Base-by-base conservation (phyloP, 2,797 vertebrate species). In the Lepilemur ruficaudatus region DNA sequence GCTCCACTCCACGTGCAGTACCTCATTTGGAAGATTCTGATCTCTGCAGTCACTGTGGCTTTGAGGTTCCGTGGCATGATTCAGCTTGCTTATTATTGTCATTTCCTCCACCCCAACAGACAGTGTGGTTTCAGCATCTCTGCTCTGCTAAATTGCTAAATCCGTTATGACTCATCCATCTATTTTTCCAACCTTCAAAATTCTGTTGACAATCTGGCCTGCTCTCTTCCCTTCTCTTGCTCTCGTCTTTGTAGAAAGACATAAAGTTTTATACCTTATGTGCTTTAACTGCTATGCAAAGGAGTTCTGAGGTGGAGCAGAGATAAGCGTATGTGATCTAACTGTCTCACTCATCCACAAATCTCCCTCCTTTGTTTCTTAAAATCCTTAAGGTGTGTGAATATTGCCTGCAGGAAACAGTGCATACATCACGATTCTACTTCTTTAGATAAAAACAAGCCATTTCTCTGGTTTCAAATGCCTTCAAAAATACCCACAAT, bases 101-200 rank as follows among this genome's bases (percentile, higher is more conserved):
- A 41, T 76, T 65, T 43, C 43, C 18, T 76, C 59, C 38, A 57
- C 18, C 28, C 28, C 69, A 59, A 5, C 1, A 63, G 78, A 80
- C 35, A 86, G 46, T 75, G 91, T 70, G 85, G 67, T 81, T 93
- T 88, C 65, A 78, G 90, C 59, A 50, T 88, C 57, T 91, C 57
- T 50, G 69, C 79, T 93, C 52, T 89, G 70, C 70, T 89, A 84
- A 87, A 73, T 89, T 89, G 70, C 70, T 89, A 84, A 87, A 73
- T 89, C 32, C 86, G 48, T 79, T 78, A 38, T 95, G 96, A 97
- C 55, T 96, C 97, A 96, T 35, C 23, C 48, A 72, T 95, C 89
- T 92, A 35, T 85, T 89, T 69, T 94, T 83, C 75, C 79, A 89
- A 12, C 30, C 91, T 94, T 91, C 59, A 89, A 61, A 87, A 81